Evolutionary conservation across 2,797 vertebrate genomes (phyloP).

Genomic region (Anguilla marmorata): DNA sequence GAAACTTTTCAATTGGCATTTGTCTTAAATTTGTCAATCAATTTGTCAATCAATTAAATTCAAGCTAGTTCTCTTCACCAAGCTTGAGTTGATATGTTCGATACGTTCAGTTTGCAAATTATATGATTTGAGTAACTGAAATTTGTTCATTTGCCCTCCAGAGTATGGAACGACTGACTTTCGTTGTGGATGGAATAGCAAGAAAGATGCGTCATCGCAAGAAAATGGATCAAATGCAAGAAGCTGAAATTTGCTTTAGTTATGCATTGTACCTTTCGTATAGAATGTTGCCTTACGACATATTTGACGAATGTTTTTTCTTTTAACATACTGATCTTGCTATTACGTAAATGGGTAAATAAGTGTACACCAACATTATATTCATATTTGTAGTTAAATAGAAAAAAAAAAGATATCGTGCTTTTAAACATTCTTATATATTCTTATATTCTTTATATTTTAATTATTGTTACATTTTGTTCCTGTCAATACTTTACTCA

Average conservation of each 20-base stretch:
- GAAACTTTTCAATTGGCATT: not conserved
- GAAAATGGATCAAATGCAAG: not conserved
- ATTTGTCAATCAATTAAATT: not conserved
- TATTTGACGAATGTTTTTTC: constrained; percentile 16
- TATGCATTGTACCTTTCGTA: not conserved
- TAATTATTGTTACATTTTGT: too few relatives aligned
- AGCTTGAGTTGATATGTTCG: not conserved
- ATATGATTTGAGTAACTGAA: not conserved
- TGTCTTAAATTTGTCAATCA: not conserved
- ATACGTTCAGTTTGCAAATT: not conserved
- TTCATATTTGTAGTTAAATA: not conserved
- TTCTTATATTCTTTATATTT: not conserved
- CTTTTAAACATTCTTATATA: not conserved
- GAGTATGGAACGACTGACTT: not conserved
- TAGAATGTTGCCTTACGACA: not conserved
- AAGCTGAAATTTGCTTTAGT: constrained; percentile 9
- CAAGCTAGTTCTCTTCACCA: not conserved
- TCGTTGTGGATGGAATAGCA: not conserved
- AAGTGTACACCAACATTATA: not conserved
- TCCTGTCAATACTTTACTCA: not conserved
- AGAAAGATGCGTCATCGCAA: not conserved
- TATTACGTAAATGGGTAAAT: not conserved
- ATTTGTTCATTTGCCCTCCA: not conserved
- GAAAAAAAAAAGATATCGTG: too few relatives aligned
- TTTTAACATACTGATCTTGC: not conserved